Conservation (phyloP, 37 sponge, comb jelly and placozoan species). For the Cladorhizidae sp. region DNA sequence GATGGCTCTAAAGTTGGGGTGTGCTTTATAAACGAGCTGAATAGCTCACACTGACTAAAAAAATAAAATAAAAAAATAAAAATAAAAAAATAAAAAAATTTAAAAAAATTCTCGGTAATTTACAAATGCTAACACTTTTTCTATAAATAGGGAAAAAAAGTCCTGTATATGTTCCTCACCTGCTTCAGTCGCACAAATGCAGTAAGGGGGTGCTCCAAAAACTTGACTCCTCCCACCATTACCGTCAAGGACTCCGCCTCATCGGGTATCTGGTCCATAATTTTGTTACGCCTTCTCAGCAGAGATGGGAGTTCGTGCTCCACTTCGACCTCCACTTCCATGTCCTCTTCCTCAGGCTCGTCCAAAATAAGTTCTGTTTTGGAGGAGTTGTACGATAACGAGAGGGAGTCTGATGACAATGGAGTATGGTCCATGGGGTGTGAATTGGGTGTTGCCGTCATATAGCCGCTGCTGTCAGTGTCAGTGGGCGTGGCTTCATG, state of each 20-base stretch:
- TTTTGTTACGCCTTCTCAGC: not conserved
- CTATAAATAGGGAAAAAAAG: too few relatives aligned
- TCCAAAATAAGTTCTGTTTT: not conserved
- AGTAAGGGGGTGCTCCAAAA: conserved; percentile 68
- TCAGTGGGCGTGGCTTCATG: too few relatives aligned
- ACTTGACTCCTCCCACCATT: conserved; percentile 79
- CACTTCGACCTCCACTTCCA: not conserved
- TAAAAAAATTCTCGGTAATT: too few relatives aligned
- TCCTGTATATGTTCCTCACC: conserved; percentile 29
- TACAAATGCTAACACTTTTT: too few relatives aligned
- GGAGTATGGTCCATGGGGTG: not conserved
- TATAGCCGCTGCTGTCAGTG: too few relatives aligned
- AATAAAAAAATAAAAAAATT: too few relatives aligned
- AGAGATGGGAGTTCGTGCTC: not conserved
- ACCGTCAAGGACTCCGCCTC: conserved; percentile 84
- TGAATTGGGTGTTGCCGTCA: too few relatives aligned
- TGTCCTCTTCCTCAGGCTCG: not conserved
- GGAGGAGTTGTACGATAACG: not conserved
- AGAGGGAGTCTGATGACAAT: not conserved
- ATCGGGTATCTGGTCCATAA: conserved; percentile 45
- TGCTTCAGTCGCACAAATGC: conserved; percentile 76
- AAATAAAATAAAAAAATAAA: too few relatives aligned
- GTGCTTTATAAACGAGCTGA: too few relatives aligned
- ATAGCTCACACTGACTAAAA: too few relatives aligned
- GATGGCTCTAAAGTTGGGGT: conserved; percentile 22